Percentiles rank a stretch among this genome's conserved stretches.
phyloP scores from a whole-genome alignment of 2,888 invertebrate species.

The Hirtodrosophila trivittata region DNA sequence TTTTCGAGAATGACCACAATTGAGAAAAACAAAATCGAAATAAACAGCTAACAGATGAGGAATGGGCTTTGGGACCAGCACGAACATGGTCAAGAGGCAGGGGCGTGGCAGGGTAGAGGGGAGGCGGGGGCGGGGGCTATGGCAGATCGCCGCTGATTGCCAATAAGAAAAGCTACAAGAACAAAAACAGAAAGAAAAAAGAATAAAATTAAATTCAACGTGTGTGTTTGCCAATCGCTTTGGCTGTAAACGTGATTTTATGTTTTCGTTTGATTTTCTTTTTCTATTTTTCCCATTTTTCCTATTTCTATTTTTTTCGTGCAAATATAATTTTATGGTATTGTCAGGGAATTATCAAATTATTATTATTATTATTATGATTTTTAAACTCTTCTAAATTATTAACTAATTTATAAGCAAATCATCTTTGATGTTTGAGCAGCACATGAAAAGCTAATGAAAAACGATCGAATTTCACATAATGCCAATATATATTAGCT shows the following conservation, averaged over 20 bases:
- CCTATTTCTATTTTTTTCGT: neutral
- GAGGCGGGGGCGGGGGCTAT: conserved; percentile 8
- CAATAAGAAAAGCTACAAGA: conserved; percentile 58
- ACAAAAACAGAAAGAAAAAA: conserved; percentile 5
- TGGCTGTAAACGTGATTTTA: conserved; percentile 55
- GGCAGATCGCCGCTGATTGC: conserved; percentile 59
- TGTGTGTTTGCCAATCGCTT: conserved; percentile 23
- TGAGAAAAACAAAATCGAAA: conserved; percentile 78
- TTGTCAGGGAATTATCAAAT: conserved; percentile 29
- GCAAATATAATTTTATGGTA: conserved; percentile 20
- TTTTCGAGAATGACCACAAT: conserved; percentile 80
- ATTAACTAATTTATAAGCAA: conserved; percentile 37
- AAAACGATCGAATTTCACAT: too few species aligned
- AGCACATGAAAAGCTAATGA: too few species aligned
- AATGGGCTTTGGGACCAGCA: conserved; percentile 28
- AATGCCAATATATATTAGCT: too few species aligned
- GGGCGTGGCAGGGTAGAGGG: neutral
- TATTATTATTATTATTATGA: conserved; percentile 8
- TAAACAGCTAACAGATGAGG: conserved; percentile 59
- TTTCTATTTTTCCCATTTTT: neutral
- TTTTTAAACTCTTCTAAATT: conserved; percentile 14
- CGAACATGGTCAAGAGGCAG: neutral
- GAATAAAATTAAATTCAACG: conserved; percentile 1
- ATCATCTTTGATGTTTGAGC: too few species aligned
- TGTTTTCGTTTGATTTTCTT: conserved; percentile 28